These are phyloP conservation scores for Pholis gunnellus DNA, from an alignment of 2,113 vertebrate species.

Conservation along the genomic window DNA sequence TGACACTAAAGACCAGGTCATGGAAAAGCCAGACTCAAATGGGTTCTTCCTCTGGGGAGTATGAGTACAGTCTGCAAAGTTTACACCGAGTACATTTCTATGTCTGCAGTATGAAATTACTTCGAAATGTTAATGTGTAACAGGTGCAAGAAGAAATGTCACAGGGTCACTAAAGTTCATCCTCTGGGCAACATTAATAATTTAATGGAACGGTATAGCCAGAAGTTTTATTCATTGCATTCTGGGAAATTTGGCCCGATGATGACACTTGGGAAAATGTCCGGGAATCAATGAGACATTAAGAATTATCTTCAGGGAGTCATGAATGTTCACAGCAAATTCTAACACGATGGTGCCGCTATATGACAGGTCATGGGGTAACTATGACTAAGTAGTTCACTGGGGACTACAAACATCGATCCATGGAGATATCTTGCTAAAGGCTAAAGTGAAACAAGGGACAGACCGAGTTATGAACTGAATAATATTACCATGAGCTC, in stretches of 20 bases:
- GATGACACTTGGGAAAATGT: not conserved
- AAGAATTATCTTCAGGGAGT: not conserved
- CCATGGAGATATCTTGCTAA: not conserved
- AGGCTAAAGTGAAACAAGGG: not conserved
- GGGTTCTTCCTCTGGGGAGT: not conserved
- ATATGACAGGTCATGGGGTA: not conserved
- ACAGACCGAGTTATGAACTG: not conserved
- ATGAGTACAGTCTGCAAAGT: not conserved
- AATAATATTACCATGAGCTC: not conserved
- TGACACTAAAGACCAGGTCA: not conserved
- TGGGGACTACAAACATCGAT: not conserved
- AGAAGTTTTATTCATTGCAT: not conserved
- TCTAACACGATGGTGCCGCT: not conserved
- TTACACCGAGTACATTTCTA: not conserved
- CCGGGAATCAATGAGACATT: not conserved
- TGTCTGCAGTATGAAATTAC: not conserved
- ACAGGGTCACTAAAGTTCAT: not conserved
- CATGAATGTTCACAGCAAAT: not conserved
- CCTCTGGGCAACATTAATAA: not conserved
- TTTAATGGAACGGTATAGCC: not conserved
- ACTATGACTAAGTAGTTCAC: not conserved
- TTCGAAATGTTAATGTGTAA: not conserved
- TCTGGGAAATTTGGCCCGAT: not conserved
- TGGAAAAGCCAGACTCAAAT: not conserved
- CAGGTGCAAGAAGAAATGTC: not conserved